Evolutionary conservation across 2,888 invertebrate genomes (phyloP), one percentile per base, ranked within the genome.

Genomic region (Pandemis corylana): DNA sequence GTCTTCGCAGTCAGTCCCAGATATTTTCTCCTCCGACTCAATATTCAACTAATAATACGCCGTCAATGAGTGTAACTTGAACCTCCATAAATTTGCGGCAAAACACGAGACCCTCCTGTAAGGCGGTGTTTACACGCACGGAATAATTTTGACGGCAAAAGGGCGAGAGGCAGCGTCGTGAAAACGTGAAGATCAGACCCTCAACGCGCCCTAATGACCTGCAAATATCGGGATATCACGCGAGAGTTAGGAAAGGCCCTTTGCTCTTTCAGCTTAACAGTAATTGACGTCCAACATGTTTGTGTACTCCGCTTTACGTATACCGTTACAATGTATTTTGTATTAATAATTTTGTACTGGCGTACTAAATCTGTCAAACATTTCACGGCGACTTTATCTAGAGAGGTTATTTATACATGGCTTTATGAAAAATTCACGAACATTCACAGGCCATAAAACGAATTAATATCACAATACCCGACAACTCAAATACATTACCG

Each of bases 141-240:
- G 78, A 78, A 82, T 80, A 84, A 84, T 82, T 83, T 81, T 77
- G 77, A 71, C 78, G 79, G 82, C 79, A 80, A 81, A 82, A 81
- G 82, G 79, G 80, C 79, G 78, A 76, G 76, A 81, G 75, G 81
- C 80, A 79, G 79, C 80, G 79, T 83, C 81, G 81, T 79, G 83
- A 79, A 81, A 82, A 82, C 80, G 83, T 53, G 51, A 70, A 76
- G 72, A 74, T 78, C 72, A 63, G 68, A 46, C 73, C 72, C 71
- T 77, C 68, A 65, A 80, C 77, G 76, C 77, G 76, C 83, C 84
- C 85, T 90, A 90, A 90, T 87, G 89, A 87, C 82, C 84, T 89
- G 88, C 86, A 90, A 89, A 90, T 87, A 89, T 85, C 78, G 82
- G 82, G 83, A 82, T 83, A 83, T 85, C 83, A 83, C 84, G 82